Evolutionary conservation across 2,888 invertebrate genomes (phyloP), one percentile per base, ranked within the genome.

Genomic region (Bedellia somnulentella): DNA sequence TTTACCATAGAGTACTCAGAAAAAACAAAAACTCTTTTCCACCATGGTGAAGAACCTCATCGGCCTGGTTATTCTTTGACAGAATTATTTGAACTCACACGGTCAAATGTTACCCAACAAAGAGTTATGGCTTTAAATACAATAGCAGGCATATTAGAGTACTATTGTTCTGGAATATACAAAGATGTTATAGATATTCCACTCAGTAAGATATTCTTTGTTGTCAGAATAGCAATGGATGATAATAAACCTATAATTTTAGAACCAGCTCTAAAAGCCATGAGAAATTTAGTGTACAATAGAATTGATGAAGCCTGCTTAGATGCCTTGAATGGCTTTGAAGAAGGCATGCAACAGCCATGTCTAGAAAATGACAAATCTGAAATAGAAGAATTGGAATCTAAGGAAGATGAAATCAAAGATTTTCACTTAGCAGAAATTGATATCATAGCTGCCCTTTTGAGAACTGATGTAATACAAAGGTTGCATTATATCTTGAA

Each of bases 41-140:
- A 96, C 57, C 97, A 97, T 60, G 95, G 95, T 0, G 89, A 92
- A 40, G 96, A 97, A 56, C 88, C 93, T 5, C 87, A 86, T 36
- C 78, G 93, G 36, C 90, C 96, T 2, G 96, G 96, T 1, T 97
- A 96, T 57, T 86, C 93, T 0, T 57, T 97, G 8, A 88, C 89
- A 41, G 97, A 97, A 63, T 58, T 96, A 1, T 85, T 95, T 44
- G 86, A 89, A 37, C 63, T 96, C 2, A 83, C 86, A 17, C 73
- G 86, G 47, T 89, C 89, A 1, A 79, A 85, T 24, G 78, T 90
- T n/a, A 79, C 81, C 11, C 93, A 93, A 47, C 96, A 97, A 61
- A 80, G 93, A 44, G 81, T 86, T 1, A 77, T 89, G 31, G 90
- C 93, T 1, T 70, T 96, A 10, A 83, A 84, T 35, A 85, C 88